Evolutionary conservation across 2,113 vertebrate genomes (phyloP), one percentile per base, ranked within the genome.

Genomic region (Eulemur rufifrons): DNA sequence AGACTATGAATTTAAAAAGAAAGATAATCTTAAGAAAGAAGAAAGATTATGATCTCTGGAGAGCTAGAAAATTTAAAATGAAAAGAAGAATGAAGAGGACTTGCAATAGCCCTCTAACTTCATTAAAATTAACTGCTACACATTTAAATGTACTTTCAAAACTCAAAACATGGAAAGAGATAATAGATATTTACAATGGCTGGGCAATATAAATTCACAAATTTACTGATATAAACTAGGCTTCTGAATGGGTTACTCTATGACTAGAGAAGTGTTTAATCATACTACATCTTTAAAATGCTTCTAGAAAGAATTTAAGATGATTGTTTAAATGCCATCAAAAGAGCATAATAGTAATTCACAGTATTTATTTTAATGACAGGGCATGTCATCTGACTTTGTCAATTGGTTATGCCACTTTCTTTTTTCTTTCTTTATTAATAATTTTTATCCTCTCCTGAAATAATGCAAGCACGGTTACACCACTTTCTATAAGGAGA

Each of bases 41-140:
- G 11, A 50, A 63, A 29, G 61, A 63, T 63, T 63, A 63, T 63
- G 25, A 63, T 63, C 27, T 63, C 61, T 63, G 61, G 25, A 63
- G 25, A 63, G 61, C 61, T 12, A 63, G 25, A 63, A 63, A 63
- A 63, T 21, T 56, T 56, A 63, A 63, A 63, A 27, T 54, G 59
- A 63, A 63, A 63, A 23, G 56, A 94, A 87, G 20, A 81, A 89
- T 52, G 21, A 10, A 83, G n/a, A 89, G 8, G 18, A 86, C 25
- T 74, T 92, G 50, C 21, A 87, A 92, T 5, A 83, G 23, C 7
- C n/a, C 20, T 88, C 9, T 91, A 83, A 77, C 15, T 34, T 94
- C 54, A 88, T 91, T 95, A 94, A 93, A 97, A 95, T 66, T n/a
- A 88, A 85, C 4, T 81, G 37, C 71, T 86, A 95, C 34, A 88